Conservation (phyloP, 1,140 invertebrate genomes). For the Luehdorfia chinensis region DNA sequence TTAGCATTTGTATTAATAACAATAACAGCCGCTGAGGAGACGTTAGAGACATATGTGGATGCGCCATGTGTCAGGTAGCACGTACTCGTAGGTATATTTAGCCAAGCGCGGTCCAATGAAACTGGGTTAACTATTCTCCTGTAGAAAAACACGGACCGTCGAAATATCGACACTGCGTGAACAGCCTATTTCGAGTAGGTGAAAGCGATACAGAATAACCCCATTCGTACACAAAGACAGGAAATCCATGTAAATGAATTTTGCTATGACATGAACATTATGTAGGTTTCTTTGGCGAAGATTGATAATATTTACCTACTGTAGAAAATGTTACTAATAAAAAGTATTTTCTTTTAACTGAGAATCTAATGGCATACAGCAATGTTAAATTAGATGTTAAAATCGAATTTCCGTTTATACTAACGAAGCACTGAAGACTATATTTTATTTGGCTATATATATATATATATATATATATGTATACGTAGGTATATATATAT, state of each 20-base stretch:
- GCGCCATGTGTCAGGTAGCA: constrained; percentile 47
- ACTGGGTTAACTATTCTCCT: constrained; percentile 72
- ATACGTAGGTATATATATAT: no score
- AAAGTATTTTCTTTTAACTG: no score
- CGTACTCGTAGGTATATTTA: constrained; percentile 54
- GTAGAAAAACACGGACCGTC: constrained; percentile 54
- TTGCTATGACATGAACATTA: no score
- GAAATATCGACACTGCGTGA: constrained; percentile 55
- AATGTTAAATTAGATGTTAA: no score
- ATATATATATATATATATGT: no score
- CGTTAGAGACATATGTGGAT: constrained; percentile 35
- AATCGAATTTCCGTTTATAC: no score
- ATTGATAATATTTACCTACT: no score
- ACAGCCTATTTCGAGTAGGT: constrained; percentile 46
- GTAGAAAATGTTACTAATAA: no score
- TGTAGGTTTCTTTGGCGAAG: no score
- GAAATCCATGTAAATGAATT: constrained; percentile 31
- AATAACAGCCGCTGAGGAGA: constrained; percentile 21
- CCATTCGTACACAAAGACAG: constrained; percentile 52
- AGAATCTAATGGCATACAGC: no score
- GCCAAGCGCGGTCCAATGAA: constrained; percentile 46
- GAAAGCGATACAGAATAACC: constrained; percentile 59
- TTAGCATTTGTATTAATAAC: constrained; percentile 22
- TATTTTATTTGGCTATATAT: no score
- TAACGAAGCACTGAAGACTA: no score